Base-by-base conservation (phyloP, 2,113 vertebrate species). In the Psophia crepitans region DNA sequence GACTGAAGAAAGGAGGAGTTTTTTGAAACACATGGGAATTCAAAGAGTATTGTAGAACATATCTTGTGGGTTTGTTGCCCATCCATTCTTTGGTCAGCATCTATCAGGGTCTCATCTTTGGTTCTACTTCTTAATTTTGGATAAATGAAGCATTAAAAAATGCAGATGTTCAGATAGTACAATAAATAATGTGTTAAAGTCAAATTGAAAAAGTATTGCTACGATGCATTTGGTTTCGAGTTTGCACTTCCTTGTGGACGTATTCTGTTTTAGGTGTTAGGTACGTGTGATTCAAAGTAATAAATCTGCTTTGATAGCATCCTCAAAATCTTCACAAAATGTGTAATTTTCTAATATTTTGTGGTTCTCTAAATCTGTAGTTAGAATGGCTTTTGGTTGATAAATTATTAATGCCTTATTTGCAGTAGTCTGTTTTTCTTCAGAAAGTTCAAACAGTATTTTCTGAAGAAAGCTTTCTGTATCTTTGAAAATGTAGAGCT, bases 391-490 rank as follows among this genome's bases (percentile, higher is more conserved):
- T 27, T 64, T 75, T 90, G 63, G 35, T 32, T 77, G 53, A n/a
- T 84, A 93, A 86, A 56, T 85, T 56, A 37, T 63, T 71, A 30
- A 63, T 86, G 12, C 68, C 77, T 70, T 76, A 48, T 92, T 94
- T 84, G 23, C 20, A n/a, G 57, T 89, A 73, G 27, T 58, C 27
- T 78, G 61, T 23, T 90, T 79, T 87, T 84, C 68, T 93, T 76
- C 82, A 49, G 76, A 94, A 93, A 49, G 44, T 87, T 76, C 65
- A n/a, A 53, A 27, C 5, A 49, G 16, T 53, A 21, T 87, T 58
- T 95, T 94, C 93, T 93, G 82, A 95, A 95, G 81, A 66, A 89
- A 86, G 21, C 84, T 90, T 74, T 71, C 16, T 89, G 0, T 58
- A 51, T 24, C 43, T 63, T 49, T 39, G 53, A 48, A 69, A 90